A percentile compares a stretch with the other conserved stretches of the same genome.
Conservation (phyloP, 2,113 vertebrate genomes). For the Sarotherodon lohbergeri region DNA sequence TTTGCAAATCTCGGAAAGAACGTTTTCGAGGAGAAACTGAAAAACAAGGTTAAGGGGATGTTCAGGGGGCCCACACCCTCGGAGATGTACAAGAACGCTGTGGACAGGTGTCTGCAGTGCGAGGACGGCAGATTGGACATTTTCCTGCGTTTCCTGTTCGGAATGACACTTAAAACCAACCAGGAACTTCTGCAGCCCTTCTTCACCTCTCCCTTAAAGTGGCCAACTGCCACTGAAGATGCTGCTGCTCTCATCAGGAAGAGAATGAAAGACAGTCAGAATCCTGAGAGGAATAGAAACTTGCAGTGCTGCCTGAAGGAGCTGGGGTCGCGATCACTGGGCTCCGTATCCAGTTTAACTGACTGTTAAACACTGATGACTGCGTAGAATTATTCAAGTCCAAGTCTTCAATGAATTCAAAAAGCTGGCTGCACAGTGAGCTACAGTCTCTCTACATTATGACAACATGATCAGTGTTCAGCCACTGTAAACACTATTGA, state of each 20-base stretch:
- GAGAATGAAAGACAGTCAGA: constrained; percentile 35
- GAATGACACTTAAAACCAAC: constrained; percentile 47
- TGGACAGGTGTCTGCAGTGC: constrained; percentile 49
- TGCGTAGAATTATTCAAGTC: background rate
- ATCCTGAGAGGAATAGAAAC: constrained; percentile 19
- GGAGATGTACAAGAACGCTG: constrained; percentile 46
- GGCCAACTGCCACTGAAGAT: background rate
- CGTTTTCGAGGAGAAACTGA: constrained; percentile 25
- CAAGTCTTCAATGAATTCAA: background rate
- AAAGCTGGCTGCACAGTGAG: background rate
- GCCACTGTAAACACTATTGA: background rate
- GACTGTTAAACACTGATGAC: background rate
- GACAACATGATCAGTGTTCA: background rate
- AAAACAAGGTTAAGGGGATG: background rate
- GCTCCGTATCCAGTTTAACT: background rate
- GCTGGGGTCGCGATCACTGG: constrained; percentile 1
- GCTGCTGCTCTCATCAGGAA: constrained; percentile 33
- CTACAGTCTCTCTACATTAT: background rate
- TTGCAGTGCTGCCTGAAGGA: constrained; percentile 58
- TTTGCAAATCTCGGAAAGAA: constrained; percentile 54
- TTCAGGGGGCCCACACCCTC: constrained; percentile 1
- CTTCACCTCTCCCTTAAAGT: background rate
- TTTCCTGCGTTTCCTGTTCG: constrained; percentile 61
- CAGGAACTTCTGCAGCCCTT: constrained; percentile 41
- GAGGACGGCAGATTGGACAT: constrained; percentile 53